Evolutionary conservation across 2,113 vertebrate species (phyloP).

Genomic region (Apistogramma diplotaenia): DNA sequence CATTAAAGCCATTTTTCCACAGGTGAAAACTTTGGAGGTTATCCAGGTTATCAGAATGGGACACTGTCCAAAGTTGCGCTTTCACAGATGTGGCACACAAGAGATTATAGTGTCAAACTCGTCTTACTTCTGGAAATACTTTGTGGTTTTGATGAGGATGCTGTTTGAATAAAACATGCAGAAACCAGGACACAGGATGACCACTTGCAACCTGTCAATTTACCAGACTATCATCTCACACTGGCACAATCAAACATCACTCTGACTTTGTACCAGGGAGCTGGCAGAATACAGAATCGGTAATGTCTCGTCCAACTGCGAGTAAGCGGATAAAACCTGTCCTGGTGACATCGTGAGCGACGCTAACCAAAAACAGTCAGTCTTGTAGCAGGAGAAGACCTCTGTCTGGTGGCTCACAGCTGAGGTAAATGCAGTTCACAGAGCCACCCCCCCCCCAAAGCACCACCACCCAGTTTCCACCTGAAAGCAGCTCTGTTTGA

Average conservation of each 20-base stretch:
- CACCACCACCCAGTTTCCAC: background rate
- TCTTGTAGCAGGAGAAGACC: background rate
- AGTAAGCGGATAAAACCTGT: background rate
- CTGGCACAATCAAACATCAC: background rate
- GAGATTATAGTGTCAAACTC: background rate
- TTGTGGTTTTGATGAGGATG: background rate
- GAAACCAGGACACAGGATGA: background rate
- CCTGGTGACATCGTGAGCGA: background rate
- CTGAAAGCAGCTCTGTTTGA: conserved; percentile 10
- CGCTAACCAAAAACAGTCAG: background rate
- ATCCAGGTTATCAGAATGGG: background rate
- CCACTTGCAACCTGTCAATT: background rate
- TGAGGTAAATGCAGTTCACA: conserved; percentile 4
- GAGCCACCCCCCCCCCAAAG: background rate
- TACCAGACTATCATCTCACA: background rate
- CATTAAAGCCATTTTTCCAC: background rate
- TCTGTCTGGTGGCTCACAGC: background rate
- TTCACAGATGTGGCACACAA: background rate
- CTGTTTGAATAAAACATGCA: background rate
- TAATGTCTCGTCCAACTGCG: background rate
- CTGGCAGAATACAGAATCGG: background rate
- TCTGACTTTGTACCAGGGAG: background rate
- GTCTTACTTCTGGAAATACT: background rate
- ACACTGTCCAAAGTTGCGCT: background rate
- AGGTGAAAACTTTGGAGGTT: background rate